Evolutionary conservation across 1,140 invertebrate genomes (phyloP).

Genomic region (Micrasema longulum): DNA sequence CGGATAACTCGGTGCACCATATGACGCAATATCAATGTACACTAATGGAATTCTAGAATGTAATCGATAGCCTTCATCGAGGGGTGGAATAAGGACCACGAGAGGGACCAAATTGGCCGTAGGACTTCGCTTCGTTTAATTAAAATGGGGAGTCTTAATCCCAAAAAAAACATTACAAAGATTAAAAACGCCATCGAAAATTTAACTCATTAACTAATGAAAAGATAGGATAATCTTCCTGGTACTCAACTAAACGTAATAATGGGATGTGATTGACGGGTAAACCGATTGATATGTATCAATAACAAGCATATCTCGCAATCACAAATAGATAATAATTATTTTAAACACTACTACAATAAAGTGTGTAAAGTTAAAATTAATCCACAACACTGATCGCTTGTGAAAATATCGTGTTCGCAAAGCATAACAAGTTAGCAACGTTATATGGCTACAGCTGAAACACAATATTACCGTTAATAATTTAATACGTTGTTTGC

Average conservation of each 20-base stretch:
- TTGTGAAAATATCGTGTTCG: too few species aligned
- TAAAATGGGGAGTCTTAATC: conserved; percentile 27
- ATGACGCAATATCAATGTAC: conserved; percentile 34
- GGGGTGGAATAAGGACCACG: conserved; percentile 3
- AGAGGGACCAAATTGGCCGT: neutral
- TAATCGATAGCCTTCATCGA: conserved; percentile 19
- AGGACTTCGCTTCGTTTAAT: conserved; percentile 29
- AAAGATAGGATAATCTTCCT: neutral
- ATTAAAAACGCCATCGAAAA: conserved; percentile 12
- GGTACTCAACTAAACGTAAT: neutral
- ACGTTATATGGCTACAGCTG: too few species aligned
- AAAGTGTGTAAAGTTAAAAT: too few species aligned
- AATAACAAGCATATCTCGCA: neutral
- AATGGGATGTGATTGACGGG: neutral
- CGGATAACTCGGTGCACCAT: conserved; percentile 4
- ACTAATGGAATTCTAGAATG: conserved; percentile 39
- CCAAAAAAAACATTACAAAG: conserved; percentile 21
- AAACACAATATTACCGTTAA: too few species aligned
- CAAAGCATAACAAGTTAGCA: too few species aligned
- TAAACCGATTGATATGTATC: conserved; percentile 9
- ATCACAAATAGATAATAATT: too few species aligned
- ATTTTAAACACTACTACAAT: too few species aligned
- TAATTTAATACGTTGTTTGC: too few species aligned
- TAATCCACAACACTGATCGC: too few species aligned
- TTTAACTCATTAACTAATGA: neutral